Conservation (phyloP, 2,888 invertebrate species). For the Apodemia duryi region DNA sequence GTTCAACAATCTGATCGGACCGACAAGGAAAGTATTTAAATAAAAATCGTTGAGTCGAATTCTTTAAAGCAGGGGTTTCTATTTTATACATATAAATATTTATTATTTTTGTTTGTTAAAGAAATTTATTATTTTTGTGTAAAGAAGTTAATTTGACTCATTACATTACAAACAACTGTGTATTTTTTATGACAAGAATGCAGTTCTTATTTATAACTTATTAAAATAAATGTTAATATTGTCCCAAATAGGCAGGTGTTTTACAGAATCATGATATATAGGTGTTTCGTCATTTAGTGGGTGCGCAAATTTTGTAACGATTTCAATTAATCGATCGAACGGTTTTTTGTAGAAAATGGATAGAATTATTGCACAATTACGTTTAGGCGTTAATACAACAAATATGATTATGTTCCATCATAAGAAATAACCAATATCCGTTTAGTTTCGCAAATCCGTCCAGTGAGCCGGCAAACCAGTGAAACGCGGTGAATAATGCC, state of each 20-base stretch:
- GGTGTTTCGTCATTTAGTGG: background rate
- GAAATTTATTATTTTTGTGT: background rate
- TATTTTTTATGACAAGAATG: background rate
- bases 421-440: background rate
- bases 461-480: too few relatives aligned
- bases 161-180: background rate
- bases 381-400: background rate
- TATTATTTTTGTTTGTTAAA: background rate
- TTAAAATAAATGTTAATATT: background rate
- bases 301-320: background rate
- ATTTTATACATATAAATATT: background rate
- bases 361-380: background rate
- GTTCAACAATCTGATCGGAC: constrained; percentile 63
- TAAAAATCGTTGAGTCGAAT: constrained; percentile 42
- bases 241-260: background rate
- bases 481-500: too few relatives aligned
- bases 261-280: background rate
- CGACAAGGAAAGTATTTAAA: constrained; percentile 52
- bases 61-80: constrained; percentile 9
- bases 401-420: background rate
- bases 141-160: background rate
- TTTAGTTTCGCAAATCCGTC: too few relatives aligned
- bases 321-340: background rate
- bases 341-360: background rate
- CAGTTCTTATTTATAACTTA: background rate